Evolutionary conservation across 1,140 invertebrate genomes (phyloP).

Genomic region (Drosophila kurseongensis): DNA sequence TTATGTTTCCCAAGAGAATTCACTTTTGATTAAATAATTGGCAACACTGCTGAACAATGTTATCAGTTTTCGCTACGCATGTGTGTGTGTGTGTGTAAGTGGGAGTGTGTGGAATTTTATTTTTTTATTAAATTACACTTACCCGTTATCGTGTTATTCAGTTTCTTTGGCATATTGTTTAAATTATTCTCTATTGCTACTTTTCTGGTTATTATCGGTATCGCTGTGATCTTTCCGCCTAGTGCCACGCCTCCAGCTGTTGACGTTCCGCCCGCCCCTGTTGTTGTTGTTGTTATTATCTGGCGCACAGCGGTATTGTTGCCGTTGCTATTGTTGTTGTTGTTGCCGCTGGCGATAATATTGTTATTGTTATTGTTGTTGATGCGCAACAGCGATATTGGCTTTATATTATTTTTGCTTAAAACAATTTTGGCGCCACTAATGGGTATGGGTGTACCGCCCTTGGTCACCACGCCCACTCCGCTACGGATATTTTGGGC

Average conservation of each 20-base stretch:
- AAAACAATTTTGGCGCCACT: slow-evolving; percentile 34
- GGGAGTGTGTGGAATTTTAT: background rate
- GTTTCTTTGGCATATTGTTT: slow-evolving; percentile 77
- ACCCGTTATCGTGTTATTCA: slow-evolving; percentile 54
- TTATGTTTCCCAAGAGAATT: no score
- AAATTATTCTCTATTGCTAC: slow-evolving; percentile 52
- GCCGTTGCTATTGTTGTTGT: slow-evolving; percentile 11
- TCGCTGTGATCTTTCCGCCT: slow-evolving; percentile 49
- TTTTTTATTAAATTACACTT: slow-evolving; percentile 24
- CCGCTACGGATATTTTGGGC: slow-evolving; percentile 84
- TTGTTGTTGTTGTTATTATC: slow-evolving; percentile 21
- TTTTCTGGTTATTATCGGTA: slow-evolving; percentile 53
- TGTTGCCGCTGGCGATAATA: slow-evolving; percentile 10
- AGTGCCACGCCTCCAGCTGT: slow-evolving; percentile 13
- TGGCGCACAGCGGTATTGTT: background rate
- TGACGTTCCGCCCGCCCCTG: background rate
- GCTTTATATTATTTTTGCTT: slow-evolving; percentile 49
- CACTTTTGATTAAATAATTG: background rate
- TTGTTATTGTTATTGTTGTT: slow-evolving; percentile 50
- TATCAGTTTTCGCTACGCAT: background rate
- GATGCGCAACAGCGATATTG: slow-evolving; percentile 43
- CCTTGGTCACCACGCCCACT: slow-evolving; percentile 43
- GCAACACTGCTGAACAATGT: slow-evolving; percentile 1
- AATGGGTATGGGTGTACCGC: slow-evolving; percentile 3
- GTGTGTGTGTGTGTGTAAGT: background rate